phyloP scores from a whole-genome alignment of 2,888 invertebrate genomes.

The Caenorhabditis sp. region DNA sequence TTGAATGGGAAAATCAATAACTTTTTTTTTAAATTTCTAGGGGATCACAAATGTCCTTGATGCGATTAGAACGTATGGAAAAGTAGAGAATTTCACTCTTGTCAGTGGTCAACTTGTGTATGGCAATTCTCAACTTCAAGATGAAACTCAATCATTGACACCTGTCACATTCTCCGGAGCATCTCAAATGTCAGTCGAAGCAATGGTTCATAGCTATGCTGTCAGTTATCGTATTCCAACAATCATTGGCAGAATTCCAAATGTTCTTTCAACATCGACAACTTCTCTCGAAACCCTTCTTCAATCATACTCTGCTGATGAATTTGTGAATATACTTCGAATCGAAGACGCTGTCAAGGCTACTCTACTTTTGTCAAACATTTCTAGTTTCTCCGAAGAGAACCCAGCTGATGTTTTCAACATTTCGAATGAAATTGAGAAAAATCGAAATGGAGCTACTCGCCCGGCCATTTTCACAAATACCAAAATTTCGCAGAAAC shows the following conservation, averaged over 20 bases:
- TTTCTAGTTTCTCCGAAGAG: background rate
- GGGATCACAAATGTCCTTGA: conserved; percentile 37
- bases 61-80: conserved; percentile 17
- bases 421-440: conserved; percentile 10
- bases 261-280: background rate
- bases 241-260: conserved; percentile 49
- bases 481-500: background rate
- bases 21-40: conserved; percentile 15
- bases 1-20: no score
- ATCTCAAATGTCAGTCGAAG: conserved; percentile 54
- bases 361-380: background rate
- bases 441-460: background rate
- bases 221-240: conserved; percentile 58
- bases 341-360: background rate
- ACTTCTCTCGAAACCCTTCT: no score
- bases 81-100: conserved; percentile 10
- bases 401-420: conserved; percentile 32
- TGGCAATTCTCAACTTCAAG: conserved; percentile 19
- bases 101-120: conserved; percentile 37
- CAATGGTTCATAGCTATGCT: conserved; percentile 62
- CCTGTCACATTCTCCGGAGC: conserved; percentile 45
- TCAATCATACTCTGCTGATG: background rate
- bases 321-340: background rate
- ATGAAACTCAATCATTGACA: conserved; percentile 28
- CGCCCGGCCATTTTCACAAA: background rate